A percentile compares a stretch with the other conserved stretches of the same genome.
phyloP scores from a whole-genome alignment of 2,113 vertebrate species.

The Cichladusa arquata region DNA sequence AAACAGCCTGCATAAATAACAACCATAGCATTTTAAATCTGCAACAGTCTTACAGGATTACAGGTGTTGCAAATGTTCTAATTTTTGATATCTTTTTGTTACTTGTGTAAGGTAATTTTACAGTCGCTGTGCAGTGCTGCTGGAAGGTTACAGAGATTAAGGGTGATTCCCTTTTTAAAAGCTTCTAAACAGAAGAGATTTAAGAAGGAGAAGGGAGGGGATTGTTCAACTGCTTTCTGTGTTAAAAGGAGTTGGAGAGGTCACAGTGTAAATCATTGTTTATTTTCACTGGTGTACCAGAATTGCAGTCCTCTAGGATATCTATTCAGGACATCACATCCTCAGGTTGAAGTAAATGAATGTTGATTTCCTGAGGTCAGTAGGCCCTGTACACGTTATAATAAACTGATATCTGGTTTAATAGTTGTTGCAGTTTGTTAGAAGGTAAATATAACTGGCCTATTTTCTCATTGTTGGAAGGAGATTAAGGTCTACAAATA shows the following conservation, averaged over 20 bases:
- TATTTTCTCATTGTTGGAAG: neutral
- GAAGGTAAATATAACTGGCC: neutral
- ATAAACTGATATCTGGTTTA: neutral
- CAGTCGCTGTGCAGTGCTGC: neutral
- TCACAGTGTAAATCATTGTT: neutral
- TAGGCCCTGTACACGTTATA: neutral
- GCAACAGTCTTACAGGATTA: neutral
- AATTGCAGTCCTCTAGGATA: neutral
- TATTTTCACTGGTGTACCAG: neutral
- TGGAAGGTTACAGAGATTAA: neutral
- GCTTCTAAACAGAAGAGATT: neutral
- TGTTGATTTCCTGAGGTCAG: neutral
- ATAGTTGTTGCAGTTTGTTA: neutral
- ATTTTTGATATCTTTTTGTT: neutral
- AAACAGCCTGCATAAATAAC: neutral
- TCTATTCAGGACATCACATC: neutral
- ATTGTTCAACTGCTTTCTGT: neutral
- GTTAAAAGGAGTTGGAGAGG: neutral
- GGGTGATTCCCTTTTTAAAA: neutral
- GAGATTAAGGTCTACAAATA: neutral
- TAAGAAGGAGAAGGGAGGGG: rapidly evolving
- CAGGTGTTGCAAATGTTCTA: neutral
- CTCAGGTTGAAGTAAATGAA: neutral
- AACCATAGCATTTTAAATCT: neutral
- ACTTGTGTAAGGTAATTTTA: neutral